A percentile compares a stretch with the other conserved stretches of the same genome.
Conservation (phyloP, 2,888 invertebrate genomes). For the Harpalus rubripes region DNA sequence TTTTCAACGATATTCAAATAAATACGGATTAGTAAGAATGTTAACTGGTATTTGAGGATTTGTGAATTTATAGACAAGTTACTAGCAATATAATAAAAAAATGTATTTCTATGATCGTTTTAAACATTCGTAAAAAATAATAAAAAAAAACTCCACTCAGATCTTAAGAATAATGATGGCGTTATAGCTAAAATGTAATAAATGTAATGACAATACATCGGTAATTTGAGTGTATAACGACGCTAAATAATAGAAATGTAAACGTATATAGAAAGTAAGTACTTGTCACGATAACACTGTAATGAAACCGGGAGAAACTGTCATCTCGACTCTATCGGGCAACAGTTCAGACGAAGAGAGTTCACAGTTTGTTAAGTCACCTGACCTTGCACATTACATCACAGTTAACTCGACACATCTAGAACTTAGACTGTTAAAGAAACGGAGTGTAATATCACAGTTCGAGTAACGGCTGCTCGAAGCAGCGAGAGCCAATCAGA, state of each 20-base stretch:
- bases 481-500: conserved; percentile 42
- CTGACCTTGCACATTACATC: conserved; percentile 65
- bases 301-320: conserved; percentile 64
- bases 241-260: conserved; percentile 50
- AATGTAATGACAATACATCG: conserved; percentile 56
- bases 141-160: conserved; percentile 48
- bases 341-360: conserved; percentile 57
- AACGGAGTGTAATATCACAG: conserved; percentile 67
- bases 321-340: conserved; percentile 59
- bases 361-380: conserved; percentile 61
- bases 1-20: not conserved
- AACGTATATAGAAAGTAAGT: conserved; percentile 51
- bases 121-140: conserved; percentile 57
- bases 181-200: conserved; percentile 42
- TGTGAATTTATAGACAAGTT: conserved; percentile 38
- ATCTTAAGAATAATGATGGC: conserved; percentile 46
- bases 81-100: conserved; percentile 56
- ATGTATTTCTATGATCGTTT: conserved; percentile 58
- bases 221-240: conserved; percentile 50
- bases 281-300: conserved; percentile 59
- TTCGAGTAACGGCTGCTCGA: conserved; percentile 59
- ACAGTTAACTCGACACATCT: conserved; percentile 66
- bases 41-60: conserved; percentile 1
- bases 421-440: conserved; percentile 61
- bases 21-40: conserved; percentile 30